These are phyloP conservation scores for Sylvilagus bachmani DNA, from an alignment of 2,113 vertebrate genomes.

Conservation along the genomic window DNA sequence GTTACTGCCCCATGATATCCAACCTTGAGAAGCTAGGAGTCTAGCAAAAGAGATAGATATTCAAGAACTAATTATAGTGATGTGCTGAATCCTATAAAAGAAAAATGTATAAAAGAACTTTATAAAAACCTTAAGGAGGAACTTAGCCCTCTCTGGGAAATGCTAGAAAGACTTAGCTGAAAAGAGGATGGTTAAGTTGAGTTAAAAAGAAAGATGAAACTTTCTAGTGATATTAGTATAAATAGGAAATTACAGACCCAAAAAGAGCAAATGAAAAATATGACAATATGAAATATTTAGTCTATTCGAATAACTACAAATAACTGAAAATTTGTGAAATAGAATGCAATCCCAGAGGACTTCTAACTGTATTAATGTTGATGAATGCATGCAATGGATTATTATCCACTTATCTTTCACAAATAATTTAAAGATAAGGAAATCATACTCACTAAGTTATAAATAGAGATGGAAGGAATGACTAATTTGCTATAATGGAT, in stretches of 20 bases:
- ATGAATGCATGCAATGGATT: not conserved
- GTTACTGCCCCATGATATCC: not conserved
- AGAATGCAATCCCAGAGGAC: not conserved
- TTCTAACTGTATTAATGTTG: not conserved
- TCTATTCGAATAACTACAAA: not conserved
- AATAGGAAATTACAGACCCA: not conserved
- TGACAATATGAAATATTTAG: not conserved
- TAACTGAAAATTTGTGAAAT: not conserved
- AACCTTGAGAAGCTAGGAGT: not conserved
- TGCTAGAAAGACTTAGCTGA: not conserved
- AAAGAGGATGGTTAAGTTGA: not conserved
- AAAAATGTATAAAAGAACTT: not conserved
- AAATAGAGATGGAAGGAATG: not conserved
- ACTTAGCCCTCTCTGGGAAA: not conserved
- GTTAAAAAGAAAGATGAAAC: not conserved
- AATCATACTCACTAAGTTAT: not conserved
- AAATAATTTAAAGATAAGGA: slow-evolving; percentile 9
- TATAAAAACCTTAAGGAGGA: not conserved
- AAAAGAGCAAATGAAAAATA: slow-evolving; percentile 18
- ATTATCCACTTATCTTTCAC: not conserved
- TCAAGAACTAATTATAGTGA: not conserved
- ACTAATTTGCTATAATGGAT: not conserved
- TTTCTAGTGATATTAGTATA: not conserved
- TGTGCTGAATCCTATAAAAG: not conserved
- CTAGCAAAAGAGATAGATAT: not conserved